Conservation (phyloP, 2,888 invertebrate genomes). For the Liopterus haemorrhoidalis region DNA sequence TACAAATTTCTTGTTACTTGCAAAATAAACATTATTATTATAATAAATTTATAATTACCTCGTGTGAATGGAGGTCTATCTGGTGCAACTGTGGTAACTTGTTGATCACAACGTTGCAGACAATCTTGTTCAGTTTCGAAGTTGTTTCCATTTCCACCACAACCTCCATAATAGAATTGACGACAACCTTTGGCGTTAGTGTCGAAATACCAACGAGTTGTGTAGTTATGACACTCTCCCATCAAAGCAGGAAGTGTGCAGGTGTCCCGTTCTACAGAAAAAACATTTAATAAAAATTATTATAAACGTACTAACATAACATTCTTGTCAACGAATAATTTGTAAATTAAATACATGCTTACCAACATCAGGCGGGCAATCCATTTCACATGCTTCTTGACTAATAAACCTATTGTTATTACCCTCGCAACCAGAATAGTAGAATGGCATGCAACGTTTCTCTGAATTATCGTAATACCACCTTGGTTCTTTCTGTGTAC, state of each 20-base stretch:
- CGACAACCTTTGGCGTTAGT: conserved; percentile 65
- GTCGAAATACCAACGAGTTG: conserved; percentile 77
- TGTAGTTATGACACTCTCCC: conserved; percentile 73
- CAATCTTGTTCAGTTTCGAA: conserved; percentile 66
- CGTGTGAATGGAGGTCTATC: conserved; percentile 37
- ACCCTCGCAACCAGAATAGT: conserved; percentile 87
- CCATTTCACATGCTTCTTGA: conserved; percentile 64
- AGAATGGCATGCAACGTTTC: conserved; percentile 86
- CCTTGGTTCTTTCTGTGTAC: conserved; percentile 65
- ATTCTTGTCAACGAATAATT: conserved; percentile 36
- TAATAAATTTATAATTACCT: too few relatives aligned
- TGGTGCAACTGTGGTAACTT: conserved; percentile 43
- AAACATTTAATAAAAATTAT: conserved; percentile 21
- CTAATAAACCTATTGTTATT: conserved; percentile 80
- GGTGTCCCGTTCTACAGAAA: conserved; percentile 53
- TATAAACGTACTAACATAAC: conserved; percentile 10
- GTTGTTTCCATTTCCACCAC: conserved; percentile 86
- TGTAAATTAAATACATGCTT: conserved; percentile 46
- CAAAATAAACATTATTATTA: too few relatives aligned
- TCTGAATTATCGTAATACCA: conserved; percentile 83
- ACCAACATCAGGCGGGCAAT: conserved; percentile 77
- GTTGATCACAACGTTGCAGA: conserved; percentile 55
- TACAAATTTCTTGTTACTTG: too few relatives aligned
- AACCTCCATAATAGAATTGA: conserved; percentile 85
- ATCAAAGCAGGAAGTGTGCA: conserved; percentile 70